Base-by-base conservation (phyloP, 2,797 vertebrate species). In the Sebastes oblongus region DNA sequence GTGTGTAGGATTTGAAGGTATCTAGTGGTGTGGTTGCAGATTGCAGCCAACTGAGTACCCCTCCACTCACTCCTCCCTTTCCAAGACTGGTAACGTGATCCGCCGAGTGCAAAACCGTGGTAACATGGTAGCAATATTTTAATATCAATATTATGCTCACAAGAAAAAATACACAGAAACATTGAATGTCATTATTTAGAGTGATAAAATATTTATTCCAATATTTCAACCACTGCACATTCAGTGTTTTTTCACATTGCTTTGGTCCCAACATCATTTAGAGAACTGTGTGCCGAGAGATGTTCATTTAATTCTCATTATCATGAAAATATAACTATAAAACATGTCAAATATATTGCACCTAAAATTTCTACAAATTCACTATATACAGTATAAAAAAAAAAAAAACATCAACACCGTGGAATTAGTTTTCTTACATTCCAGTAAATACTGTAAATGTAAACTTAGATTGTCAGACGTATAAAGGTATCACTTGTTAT, bases 351-450 rank as follows among this genome's bases (percentile, higher is more conserved):
- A 92, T 78, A 87, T 70, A 72, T 39, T 58, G 42, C 59, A 81
- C 42, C 50, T 55, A 75, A 56, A 66, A 24, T 77, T 29, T 73
- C 80, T 73, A 90, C 67, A 90, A 85, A 88, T 72, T 65, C 72
- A 52, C 78, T 87, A 89, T 90, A 12, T 88, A 91, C 78, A 93
- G 34, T 87, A 84, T 82, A 88, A 86, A 92, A 42, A 42, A 92
- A 42, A 42, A 36, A 42, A 67, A 88, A 83, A 82, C 25, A 85
- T 52, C 10, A 84, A 81, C 12, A 29, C 2, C 52, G 69, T 18
- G 6, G 58, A 66, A 71, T 59, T 54, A n/a, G 0, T 11, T 56
- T 59, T 67, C 16, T 73, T 79, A 79, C 65, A 67, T 82, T 64
- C 75, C 75, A 77, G 79, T 64, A 52, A 78, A 77, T 68, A 65